Conservation (phyloP, 2,888 invertebrate species). For the Harpagoxenus sublaevis region DNA sequence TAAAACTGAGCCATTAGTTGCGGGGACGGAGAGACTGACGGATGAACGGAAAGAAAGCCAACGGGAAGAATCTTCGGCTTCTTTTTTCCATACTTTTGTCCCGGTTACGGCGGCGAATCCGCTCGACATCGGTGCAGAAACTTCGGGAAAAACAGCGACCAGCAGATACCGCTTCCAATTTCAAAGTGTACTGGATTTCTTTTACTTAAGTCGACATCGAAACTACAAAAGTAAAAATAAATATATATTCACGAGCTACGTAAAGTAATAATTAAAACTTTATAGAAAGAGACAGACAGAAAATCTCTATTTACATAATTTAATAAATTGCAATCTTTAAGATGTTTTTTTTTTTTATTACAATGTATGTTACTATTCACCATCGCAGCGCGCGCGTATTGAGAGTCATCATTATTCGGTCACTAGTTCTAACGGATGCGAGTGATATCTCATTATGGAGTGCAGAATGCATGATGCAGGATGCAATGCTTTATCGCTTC, state of each 20-base stretch:
- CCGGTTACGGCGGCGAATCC: slow-evolving; percentile 40
- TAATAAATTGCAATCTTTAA: not conserved
- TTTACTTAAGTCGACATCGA: not conserved
- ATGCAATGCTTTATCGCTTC: slow-evolving; percentile 10
- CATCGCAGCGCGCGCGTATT: slow-evolving; percentile 4
- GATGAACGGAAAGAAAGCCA: slow-evolving; percentile 41
- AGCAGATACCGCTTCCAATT: slow-evolving; percentile 10
- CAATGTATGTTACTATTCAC: not conserved
- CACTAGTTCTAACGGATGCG: slow-evolving; percentile 25
- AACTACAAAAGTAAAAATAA: not conserved
- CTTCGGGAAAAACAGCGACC: slow-evolving; percentile 1
- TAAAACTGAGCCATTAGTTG: slow-evolving; percentile 60
- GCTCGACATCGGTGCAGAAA: slow-evolving; percentile 34
- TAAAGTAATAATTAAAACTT: slow-evolving; percentile 29
- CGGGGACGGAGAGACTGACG: slow-evolving; percentile 31
- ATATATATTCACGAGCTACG: not conserved
- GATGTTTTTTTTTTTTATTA: not conserved
- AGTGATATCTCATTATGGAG: slow-evolving; percentile 12
- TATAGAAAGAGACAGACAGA: not conserved
- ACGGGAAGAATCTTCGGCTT: not conserved
- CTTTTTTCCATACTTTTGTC: slow-evolving; percentile 61
- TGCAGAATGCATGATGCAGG: not conserved
- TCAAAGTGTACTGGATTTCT: not conserved
- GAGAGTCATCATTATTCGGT: slow-evolving; percentile 26
- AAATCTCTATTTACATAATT: slow-evolving; percentile 22